Evolutionary conservation across 2,888 invertebrate genomes (phyloP).

Genomic region (Pachydiplax longipennis): DNA sequence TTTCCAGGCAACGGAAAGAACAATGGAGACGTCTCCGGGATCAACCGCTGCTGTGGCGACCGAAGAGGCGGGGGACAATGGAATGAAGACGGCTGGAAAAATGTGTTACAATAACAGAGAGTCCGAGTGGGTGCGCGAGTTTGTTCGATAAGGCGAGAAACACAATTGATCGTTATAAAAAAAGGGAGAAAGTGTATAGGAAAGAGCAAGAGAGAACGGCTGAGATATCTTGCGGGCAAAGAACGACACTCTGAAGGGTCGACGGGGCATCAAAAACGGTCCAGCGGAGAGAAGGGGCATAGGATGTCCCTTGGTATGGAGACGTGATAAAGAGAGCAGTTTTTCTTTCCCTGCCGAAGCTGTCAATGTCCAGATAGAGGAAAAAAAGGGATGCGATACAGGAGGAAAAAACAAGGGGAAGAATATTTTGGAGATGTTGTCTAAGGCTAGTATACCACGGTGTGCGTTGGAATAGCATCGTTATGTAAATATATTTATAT

Average conservation of each 20-base stretch:
- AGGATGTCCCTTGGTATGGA: neutral
- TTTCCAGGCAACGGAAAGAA: constrained; percentile 13
- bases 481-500: too few species aligned
- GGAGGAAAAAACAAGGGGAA: neutral
- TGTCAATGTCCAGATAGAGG: neutral
- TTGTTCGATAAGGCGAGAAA: constrained; percentile 7
- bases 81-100: neutral
- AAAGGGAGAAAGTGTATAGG: neutral
- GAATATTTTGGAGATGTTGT: neutral
- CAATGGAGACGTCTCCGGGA: constrained; percentile 4
- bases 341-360: neutral
- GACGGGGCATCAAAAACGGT: constrained; percentile 4
- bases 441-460: neutral
- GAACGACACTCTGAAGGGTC: neutral
- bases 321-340: neutral
- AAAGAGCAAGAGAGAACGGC: neutral
- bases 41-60: neutral
- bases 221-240: neutral
- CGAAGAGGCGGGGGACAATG: neutral
- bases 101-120: neutral
- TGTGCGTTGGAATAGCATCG: neutral
- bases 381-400: neutral
- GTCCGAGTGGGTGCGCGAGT: neutral
- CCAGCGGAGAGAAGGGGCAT: neutral
- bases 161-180: constrained; percentile 13